Conservation (phyloP, 1,140 invertebrate species). For the Saccostrea echinata region DNA sequence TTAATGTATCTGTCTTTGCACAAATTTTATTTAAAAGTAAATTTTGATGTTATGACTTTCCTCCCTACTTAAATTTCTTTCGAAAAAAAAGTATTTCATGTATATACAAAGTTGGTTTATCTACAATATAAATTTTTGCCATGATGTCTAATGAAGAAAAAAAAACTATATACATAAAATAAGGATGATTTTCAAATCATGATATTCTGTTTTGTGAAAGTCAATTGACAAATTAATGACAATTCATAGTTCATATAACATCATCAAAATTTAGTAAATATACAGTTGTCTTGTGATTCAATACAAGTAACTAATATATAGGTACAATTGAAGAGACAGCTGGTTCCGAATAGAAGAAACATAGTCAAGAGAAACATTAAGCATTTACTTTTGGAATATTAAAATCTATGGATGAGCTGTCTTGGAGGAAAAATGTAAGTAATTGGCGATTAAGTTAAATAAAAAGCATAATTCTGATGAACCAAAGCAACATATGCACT, state of each 20-base stretch:
- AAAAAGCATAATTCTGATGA: no score
- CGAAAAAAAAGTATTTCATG: not conserved
- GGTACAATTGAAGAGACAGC: not conserved
- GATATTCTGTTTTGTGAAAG: not conserved
- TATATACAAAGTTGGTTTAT: not conserved
- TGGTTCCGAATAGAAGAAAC: not conserved
- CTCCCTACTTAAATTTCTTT: not conserved
- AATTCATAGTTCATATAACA: no score
- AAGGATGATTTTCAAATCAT: not conserved
- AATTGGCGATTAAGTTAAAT: no score
- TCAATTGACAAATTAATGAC: no score
- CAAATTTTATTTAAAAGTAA: conserved; percentile 1
- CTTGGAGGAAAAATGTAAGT: no score
- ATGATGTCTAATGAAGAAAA: not conserved
- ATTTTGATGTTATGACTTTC: not conserved
- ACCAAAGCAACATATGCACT: no score
- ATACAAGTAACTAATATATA: no score
- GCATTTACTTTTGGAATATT: no score
- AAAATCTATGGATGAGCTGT: no score
- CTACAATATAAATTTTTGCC: not conserved
- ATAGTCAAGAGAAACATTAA: no score
- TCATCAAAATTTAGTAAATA: no score
- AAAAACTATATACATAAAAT: not conserved
- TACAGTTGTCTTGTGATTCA: no score
- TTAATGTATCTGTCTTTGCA: not conserved